These are phyloP conservation scores for Helicorthomorpha holstii DNA, from an alignment of 1,140 invertebrate genomes.

Conservation along the genomic window DNA sequence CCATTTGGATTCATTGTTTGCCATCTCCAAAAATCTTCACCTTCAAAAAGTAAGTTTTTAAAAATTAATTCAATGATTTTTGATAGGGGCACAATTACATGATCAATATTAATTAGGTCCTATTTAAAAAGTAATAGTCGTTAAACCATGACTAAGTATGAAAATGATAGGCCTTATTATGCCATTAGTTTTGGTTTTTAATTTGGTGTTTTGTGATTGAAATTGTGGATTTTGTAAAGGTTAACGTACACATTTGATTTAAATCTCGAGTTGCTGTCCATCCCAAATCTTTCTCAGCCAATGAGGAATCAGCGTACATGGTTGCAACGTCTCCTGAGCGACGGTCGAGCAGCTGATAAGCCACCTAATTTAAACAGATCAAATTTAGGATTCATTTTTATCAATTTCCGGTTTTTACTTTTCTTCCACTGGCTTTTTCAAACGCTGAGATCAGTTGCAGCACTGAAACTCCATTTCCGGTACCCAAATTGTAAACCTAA, in stretches of 20 bases:
- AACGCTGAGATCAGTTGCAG: constrained; percentile 76
- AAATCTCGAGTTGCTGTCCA: constrained; percentile 66
- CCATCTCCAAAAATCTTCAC: constrained; percentile 77
- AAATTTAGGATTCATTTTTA: not conserved
- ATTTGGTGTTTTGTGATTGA: not conserved
- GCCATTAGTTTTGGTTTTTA: too few relatives aligned
- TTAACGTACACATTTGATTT: constrained; percentile 69
- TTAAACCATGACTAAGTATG: too few relatives aligned
- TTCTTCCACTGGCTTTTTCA: constrained; percentile 46
- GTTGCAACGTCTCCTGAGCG: constrained; percentile 71
- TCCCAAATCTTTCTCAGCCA: constrained; percentile 54
- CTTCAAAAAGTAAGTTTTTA: constrained; percentile 30
- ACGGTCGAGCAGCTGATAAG: constrained; percentile 54
- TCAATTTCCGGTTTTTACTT: constrained; percentile 11
- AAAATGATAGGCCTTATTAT: too few relatives aligned
- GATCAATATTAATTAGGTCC: not conserved
- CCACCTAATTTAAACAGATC: constrained; percentile 34
- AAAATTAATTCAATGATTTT: too few relatives aligned
- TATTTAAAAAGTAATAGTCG: not conserved
- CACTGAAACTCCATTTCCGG: constrained; percentile 83
- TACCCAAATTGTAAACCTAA: constrained; percentile 88
- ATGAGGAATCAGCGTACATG: constrained; percentile 62
- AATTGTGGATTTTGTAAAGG: too few relatives aligned
- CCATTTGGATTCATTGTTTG: constrained; percentile 74
- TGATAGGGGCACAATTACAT: too few relatives aligned